A percentile compares a stretch with the other conserved stretches of the same genome.
Evolutionary conservation across 2,113 vertebrate genomes (phyloP).

Genomic region (Cynopterus brachyotis): DNA sequence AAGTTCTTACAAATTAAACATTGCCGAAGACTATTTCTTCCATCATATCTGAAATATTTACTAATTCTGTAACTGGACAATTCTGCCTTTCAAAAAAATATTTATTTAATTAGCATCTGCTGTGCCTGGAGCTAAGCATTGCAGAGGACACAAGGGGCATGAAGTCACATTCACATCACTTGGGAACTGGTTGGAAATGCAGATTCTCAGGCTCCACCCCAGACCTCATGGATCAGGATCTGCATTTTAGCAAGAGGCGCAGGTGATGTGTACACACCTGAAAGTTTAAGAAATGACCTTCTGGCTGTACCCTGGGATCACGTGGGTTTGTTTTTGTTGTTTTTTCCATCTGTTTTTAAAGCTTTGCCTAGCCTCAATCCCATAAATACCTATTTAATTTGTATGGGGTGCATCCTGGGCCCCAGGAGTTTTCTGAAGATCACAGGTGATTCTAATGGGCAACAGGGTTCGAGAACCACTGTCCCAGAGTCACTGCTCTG

Average conservation of each 20-base stretch:
- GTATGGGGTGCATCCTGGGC: neutral
- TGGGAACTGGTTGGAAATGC: neutral
- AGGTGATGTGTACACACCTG: neutral
- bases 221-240: neutral
- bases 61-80: neutral
- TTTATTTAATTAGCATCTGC: neutral
- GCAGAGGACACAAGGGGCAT: neutral
- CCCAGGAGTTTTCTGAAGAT: neutral
- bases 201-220: neutral
- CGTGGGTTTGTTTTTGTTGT: neutral
- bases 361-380: neutral
- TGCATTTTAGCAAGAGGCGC: neutral
- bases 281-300: neutral
- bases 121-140: neutral
- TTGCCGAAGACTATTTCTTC: constrained; percentile 44
- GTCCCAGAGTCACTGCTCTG: neutral
- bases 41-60: constrained; percentile 57
- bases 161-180: neutral
- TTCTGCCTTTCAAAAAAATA: neutral
- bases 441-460: neutral
- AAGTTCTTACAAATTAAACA: constrained; percentile 68
- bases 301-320: neutral
- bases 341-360: neutral
- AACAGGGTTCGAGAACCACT: neutral
- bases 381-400: neutral